Percentiles rank a stretch among this genome's conserved stretches.
Evolutionary conservation across 2,888 invertebrate species (phyloP).

Genomic region (Eurytoma californica): DNA sequence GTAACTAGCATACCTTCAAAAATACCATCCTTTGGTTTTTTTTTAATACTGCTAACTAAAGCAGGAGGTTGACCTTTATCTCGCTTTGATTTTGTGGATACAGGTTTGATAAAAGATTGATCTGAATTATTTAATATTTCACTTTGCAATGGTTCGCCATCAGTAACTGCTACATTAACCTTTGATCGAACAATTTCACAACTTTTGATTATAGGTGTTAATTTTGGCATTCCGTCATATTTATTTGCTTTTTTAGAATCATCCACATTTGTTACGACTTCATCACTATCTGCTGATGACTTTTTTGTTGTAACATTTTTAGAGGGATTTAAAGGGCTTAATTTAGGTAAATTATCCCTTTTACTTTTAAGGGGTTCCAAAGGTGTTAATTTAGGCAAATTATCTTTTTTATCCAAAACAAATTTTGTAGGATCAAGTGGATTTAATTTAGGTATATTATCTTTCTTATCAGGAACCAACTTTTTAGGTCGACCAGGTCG

Average conservation of each 20-base stretch:
- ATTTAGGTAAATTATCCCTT: conserved; percentile 27
- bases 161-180: conserved; percentile 17
- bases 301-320: conserved; percentile 9
- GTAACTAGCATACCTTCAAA: conserved; percentile 57
- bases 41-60: conserved; percentile 62
- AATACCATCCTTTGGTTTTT: conserved; percentile 68
- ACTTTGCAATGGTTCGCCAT: conserved; percentile 18
- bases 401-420: not conserved
- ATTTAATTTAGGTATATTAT: conserved; percentile 51
- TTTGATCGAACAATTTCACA: conserved; percentile 48
- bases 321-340: conserved; percentile 41
- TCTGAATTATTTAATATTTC: conserved; percentile 63
- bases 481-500: conserved; percentile 71
- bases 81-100: conserved; percentile 63
- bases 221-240: conserved; percentile 72
- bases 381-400: not conserved
- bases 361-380: not conserved
- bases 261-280: conserved; percentile 51
- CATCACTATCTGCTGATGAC: conserved; percentile 34
- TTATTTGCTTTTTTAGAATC: conserved; percentile 65
- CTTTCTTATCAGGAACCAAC: conserved; percentile 52
- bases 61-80: conserved; percentile 66
- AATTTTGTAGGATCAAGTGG: conserved; percentile 22
- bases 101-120: conserved; percentile 71
- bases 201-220: conserved; percentile 70